phyloP scores from a whole-genome alignment of 64 coral and sea anemone genomes.

The Porites australiensis region DNA sequence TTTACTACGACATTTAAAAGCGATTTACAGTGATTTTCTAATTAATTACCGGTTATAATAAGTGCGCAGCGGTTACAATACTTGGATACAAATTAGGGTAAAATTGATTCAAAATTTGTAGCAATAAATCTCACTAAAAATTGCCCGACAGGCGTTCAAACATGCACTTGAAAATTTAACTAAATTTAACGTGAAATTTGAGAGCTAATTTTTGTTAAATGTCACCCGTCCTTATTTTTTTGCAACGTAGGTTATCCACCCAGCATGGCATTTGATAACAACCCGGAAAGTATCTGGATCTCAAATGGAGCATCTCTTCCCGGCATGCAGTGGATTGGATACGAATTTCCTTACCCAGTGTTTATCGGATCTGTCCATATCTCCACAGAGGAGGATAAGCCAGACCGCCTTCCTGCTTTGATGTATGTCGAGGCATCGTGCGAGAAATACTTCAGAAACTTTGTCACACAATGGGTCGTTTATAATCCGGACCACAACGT shows the following conservation, averaged over 20 bases:
- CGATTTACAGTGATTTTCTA: too few relatives aligned
- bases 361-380: slow-evolving; percentile 90
- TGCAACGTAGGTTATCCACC: slow-evolving; percentile 78
- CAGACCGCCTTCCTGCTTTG: slow-evolving; percentile 84
- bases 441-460: slow-evolving; percentile 96
- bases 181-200: too few relatives aligned
- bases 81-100: too few relatives aligned
- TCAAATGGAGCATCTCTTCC: slow-evolving; percentile 89
- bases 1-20: too few relatives aligned
- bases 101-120: too few relatives aligned
- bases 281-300: slow-evolving; percentile 95
- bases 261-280: slow-evolving; percentile 99
- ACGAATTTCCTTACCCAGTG: slow-evolving; percentile 86
- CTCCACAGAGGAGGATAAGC: slow-evolving; percentile 90
- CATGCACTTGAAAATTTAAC: too few relatives aligned
- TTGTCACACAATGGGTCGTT: slow-evolving; percentile 92
- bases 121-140: too few relatives aligned
- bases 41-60: too few relatives aligned
- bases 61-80: too few relatives aligned
- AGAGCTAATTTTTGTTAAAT: not conserved
- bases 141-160: too few relatives aligned
- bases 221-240: not conserved
- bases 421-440: slow-evolving; percentile 98
- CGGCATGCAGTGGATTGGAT: slow-evolving; percentile 98
- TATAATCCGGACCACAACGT: slow-evolving; percentile 77